Evolutionary conservation across 2,113 vertebrate species (phyloP).

Genomic region (Aldabrachelys gigantea): DNA sequence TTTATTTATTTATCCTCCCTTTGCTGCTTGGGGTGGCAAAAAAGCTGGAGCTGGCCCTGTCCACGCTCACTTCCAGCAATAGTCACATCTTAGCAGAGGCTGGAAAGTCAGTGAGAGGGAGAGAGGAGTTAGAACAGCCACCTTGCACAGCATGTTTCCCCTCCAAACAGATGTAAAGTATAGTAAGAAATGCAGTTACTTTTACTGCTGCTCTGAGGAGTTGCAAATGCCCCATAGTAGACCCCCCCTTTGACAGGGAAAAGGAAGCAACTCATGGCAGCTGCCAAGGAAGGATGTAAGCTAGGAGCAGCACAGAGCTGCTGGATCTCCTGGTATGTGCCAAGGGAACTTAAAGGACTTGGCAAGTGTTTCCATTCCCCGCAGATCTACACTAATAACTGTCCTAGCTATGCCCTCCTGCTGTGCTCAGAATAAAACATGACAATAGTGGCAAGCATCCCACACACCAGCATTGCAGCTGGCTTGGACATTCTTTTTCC

Average conservation of each 20-base stretch:
- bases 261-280: not conserved
- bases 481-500: not conserved
- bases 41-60: not conserved
- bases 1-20: no score
- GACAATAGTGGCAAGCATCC: no score
- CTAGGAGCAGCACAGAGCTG: not conserved
- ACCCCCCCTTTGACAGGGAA: not conserved
- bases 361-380: not conserved
- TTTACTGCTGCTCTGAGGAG: not conserved
- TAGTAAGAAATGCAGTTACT: not conserved
- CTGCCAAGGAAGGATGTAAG: not conserved
- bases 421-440: not conserved
- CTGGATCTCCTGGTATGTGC: not conserved
- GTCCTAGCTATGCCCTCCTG: not conserved
- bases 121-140: not conserved
- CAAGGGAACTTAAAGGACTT: not conserved
- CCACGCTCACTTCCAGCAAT: not conserved
- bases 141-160: not conserved
- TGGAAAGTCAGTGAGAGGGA: not conserved
- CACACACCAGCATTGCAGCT: not conserved
- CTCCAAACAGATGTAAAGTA: not conserved
- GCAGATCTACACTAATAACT: not conserved
- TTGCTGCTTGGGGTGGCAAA: no score
- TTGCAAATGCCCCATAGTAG: not conserved
- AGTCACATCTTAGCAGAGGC: not conserved